These are phyloP conservation scores for Nicator chloris DNA, from an alignment of 2,113 vertebrate species.

Conservation along the genomic window DNA sequence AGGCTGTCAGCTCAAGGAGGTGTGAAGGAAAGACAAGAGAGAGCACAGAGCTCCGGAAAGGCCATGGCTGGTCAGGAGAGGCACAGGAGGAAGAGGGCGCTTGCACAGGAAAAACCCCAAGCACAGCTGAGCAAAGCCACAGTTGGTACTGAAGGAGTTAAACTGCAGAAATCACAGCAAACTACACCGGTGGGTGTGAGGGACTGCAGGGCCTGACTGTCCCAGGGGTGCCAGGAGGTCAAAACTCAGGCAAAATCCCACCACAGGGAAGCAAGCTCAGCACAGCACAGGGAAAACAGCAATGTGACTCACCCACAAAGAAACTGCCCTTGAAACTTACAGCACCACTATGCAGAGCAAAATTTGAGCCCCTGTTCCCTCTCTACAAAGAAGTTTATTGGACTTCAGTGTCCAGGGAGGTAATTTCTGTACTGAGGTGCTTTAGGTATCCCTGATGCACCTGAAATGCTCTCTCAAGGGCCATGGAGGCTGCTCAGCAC, in stretches of 20 bases:
- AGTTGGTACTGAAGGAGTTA: neutral
- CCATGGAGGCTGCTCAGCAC: neutral
- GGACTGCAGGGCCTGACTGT: neutral
- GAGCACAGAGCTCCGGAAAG: neutral
- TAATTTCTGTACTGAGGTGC: neutral
- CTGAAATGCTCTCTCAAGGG: fast-evolving
- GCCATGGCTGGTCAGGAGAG: neutral
- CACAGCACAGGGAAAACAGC: neutral
- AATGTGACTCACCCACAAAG: neutral
- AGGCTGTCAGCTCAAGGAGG: neutral
- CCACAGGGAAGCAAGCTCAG: fast-evolving
- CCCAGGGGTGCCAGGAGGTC: neutral
- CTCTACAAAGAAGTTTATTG: neutral
- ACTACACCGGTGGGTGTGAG: neutral
- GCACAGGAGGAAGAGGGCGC: neutral
- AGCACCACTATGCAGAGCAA: neutral
- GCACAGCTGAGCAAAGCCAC: neutral
- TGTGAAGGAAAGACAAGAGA: neutral
- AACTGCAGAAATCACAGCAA: neutral
- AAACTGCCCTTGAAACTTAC: neutral
- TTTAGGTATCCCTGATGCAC: neutral
- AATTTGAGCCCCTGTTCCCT: neutral
- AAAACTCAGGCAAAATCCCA: neutral
- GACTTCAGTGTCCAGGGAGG: neutral
- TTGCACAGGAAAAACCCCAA: neutral